Base-by-base conservation (phyloP, 2,888 invertebrate species). In the Dermolepida albohirtum region DNA sequence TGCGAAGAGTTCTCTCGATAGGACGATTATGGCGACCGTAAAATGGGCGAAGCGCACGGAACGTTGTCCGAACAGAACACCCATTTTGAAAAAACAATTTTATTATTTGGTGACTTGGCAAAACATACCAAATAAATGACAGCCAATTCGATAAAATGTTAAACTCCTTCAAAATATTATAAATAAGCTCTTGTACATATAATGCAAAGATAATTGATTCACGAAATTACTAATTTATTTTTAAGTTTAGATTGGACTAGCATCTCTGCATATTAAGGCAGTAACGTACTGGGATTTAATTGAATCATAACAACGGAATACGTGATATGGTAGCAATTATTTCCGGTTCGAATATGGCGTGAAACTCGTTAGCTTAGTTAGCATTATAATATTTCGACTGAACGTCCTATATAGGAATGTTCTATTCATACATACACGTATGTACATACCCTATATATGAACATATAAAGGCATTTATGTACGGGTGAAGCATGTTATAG, bases 321-420 rank as follows among this genome's bases (percentile, higher is more conserved):
- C 41, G 14, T 5, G 14, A 40, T 55, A 41, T 17, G 50, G 50
- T 71, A 68, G 72, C 69, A 74, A 75, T 75, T 75, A 75, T 74
- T 74, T 75, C 72, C 74, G 72, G 69, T 69, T 64, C 71, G 71
- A 73, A 73, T 72, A 70, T 67, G 70, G 66, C 70, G 66, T 66
- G 67, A 55, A 57, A 57, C 50, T 47, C 27, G 50, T 50, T 44
- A 70, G 73, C 71, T 73, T 73, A 73, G 72, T 63, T 72, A 66
- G 71, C 70, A 73, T 72, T 70, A 72, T 73, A 70, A 73, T 73
- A 68, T 59, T 68, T 22, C 59, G 50, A 57, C 17, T 39, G 64
- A 40, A 49, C 44, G 40, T 64, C 12, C 50, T 29, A 63, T 22
- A 39, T 64, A 41, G 22, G 34, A 34, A 34, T 34, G 8, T 7